Conservation (phyloP, 2,113 vertebrate species). For the Natator depressus region DNA sequence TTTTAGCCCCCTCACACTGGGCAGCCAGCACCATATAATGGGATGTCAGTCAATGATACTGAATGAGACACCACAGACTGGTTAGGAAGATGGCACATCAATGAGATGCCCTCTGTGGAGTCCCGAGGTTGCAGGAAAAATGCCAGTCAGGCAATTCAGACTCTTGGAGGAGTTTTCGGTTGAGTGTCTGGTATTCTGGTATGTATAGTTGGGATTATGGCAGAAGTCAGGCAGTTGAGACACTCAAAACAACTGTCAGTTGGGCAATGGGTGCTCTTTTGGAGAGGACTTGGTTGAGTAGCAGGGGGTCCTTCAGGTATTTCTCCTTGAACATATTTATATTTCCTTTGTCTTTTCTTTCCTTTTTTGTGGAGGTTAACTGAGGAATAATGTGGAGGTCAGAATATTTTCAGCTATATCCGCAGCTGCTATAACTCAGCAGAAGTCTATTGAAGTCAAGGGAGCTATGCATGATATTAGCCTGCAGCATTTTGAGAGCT, state of each 20-base stretch:
- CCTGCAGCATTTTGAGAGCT: not conserved
- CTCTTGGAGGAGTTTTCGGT: not conserved
- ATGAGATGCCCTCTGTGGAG: fast-evolving
- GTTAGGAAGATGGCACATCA: not conserved
- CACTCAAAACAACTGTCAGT: not conserved
- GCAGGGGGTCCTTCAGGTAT: not conserved
- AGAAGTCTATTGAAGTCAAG: not conserved
- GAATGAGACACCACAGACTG: not conserved
- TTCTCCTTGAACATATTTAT: not conserved
- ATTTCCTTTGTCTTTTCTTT: not conserved
- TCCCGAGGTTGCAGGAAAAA: fast-evolving
- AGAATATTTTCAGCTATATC: not conserved
- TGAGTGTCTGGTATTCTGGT: not conserved
- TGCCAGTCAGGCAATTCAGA: fast-evolving
- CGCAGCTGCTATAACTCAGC: not conserved
- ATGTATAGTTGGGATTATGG: not conserved
- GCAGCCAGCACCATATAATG: not conserved
- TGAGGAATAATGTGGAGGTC: not conserved
- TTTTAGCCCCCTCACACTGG: fast-evolving
- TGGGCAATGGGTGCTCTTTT: not conserved
- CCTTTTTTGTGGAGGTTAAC: not conserved
- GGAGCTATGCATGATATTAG: not conserved
- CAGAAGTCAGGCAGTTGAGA: not conserved
- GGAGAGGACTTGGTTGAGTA: not conserved
- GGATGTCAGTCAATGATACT: not conserved